These are phyloP conservation scores for Pycnonotus jocosus DNA, from an alignment of 2,113 vertebrate genomes.

Conservation along the genomic window DNA sequence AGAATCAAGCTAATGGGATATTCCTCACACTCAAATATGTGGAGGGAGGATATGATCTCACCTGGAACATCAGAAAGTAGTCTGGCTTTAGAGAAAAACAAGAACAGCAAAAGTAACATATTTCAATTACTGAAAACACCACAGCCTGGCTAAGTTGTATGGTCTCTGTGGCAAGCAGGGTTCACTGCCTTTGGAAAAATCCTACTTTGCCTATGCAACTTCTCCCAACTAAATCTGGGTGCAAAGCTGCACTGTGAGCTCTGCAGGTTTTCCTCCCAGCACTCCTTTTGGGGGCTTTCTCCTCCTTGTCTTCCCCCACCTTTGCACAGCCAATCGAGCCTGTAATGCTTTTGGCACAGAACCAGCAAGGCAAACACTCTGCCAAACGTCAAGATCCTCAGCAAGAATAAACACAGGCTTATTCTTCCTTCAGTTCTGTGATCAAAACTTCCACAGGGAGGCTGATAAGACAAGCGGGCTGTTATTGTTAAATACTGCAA, in stretches of 20 bases:
- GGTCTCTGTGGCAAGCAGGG: neutral
- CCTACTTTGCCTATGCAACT: neutral
- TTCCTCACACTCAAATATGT: neutral
- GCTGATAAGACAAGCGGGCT: constrained; percentile 34
- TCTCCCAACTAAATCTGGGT: neutral
- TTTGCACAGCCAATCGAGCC: neutral
- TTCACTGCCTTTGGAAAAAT: neutral
- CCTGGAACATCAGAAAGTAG: neutral
- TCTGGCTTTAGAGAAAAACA: neutral
- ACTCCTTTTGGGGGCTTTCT: neutral
- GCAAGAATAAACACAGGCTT: constrained; percentile 53
- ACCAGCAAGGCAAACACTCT: constrained; percentile 51
- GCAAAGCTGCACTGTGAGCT: neutral
- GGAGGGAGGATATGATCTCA: neutral
- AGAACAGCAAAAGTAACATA: neutral
- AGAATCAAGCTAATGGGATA: neutral
- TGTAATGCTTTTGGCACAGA: constrained; percentile 5
- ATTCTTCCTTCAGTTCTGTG: constrained; percentile 42
- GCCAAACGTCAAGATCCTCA: constrained; percentile 25
- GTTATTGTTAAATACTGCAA: constrained; percentile 51
- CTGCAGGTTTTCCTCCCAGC: neutral
- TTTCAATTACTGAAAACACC: neutral
- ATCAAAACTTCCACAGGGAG: constrained; percentile 53
- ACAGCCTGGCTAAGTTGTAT: neutral
- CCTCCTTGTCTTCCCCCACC: neutral